Base-by-base conservation (phyloP, 1,140 invertebrate species). In the Bombus consobrinus region DNA sequence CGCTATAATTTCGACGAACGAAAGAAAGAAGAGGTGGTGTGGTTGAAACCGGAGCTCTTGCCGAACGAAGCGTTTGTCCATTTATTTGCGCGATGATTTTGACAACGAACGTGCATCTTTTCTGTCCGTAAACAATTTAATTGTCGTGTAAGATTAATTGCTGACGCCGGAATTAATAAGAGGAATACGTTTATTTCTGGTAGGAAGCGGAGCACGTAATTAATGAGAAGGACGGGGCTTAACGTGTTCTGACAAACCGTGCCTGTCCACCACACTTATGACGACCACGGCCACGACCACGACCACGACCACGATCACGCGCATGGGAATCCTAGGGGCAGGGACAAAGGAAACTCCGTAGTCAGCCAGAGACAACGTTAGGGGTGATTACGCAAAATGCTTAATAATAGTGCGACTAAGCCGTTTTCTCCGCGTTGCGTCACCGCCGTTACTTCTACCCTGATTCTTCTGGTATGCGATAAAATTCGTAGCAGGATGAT, bases 111-210 rank as follows among this genome's bases (percentile, higher is more conserved):
- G 85, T 80, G 88, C 32, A 66, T 89, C 81, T 66, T 84, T 77
- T 68, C 85, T n/a, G 76, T 32, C 80, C 77, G 78, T 90, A 89
- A 91, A 92, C 88, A 91, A 91, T 91, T 91, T 90, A 88, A 91
- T 91, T 88, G 87, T 88, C 78, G 79, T 74, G 59, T 25, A 71
- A 91, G 88, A 92, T 92, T 91, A 92, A 92, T 92, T 87, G 85
- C 69, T 78, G 34, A 68, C 73, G 76, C 28, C 74, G 76, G 84
- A 87, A 92, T 91, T 92, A 92, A 92, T 91, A 90, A 88, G 87
- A 87, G 87, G 85, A 92, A 92, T 90, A 85, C 88, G 91, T 90
- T 92, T 88, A 92, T 92, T 92, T 86, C 89, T 85, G 57, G 83
- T 81, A 74, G 86, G 72, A 75, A 81, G 79, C 74, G 57, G 62